Evolutionary conservation across 2,888 invertebrate genomes (phyloP), one percentile per base, ranked within the genome.

Genomic region (Drosophila austrosaltans): DNA sequence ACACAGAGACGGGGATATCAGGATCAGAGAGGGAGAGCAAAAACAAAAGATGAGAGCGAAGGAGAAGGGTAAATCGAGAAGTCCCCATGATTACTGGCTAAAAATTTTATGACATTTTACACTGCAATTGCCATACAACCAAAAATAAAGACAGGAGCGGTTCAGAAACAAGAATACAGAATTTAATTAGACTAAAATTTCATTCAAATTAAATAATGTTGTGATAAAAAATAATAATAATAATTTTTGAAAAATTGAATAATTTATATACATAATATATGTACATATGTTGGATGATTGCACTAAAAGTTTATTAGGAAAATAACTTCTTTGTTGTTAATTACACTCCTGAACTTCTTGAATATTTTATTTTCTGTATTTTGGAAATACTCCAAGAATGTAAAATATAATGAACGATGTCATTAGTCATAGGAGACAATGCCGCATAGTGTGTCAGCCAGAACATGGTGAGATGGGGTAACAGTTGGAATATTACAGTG

Each of bases 381-480:
- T 87, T 87, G 89, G 89, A 87, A 78, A 74, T 83, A 69, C 87
- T 87, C 89, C 87, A 89, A 87, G 82, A 89, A 89, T 89, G 79
- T 78, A 75, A 82, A 89, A 82, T 90, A 90, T 91, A 90, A 90
- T 91, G 91, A 90, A 91, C 90, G 90, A 91, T 82, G 87, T 91
- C 91, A 90, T 90, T 91, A 90, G 90, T 91, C 91, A 90, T 91
- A 89, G 89, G 75, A 44, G 77, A 87, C 89, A 82, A 89, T 81
- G 76, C 71, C 73, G 77, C 81, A 72, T 69, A 79, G 75, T 69
- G 61, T 61, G 58, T 20, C 69, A 53, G 53, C 40, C 54, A 32
- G 32, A 59, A 28, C 53, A 65, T 53, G 44, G 16, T 44, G 30
- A 40, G 40, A 16, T 39, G 58, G 40, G 54, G 25, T 25, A 48